phyloP scores from a whole-genome alignment of 2,113 vertebrate genomes.

The Apteryx owenii region DNA sequence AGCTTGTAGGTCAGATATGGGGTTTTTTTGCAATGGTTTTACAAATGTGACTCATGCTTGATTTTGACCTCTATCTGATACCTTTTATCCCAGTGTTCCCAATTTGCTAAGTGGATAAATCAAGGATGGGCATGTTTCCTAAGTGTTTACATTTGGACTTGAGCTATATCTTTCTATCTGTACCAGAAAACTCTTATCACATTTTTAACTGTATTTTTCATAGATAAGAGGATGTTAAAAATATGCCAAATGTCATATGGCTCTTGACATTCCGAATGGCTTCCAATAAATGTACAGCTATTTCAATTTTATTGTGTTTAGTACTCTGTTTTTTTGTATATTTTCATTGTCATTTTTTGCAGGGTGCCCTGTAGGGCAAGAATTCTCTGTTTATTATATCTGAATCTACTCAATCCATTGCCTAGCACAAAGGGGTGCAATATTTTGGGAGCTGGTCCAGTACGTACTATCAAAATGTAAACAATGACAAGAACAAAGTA shows the following conservation, averaged over 20 bases:
- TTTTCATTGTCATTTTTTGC: background rate
- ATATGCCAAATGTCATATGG: background rate
- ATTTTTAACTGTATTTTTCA: background rate
- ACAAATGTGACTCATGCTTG: background rate
- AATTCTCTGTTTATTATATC: background rate
- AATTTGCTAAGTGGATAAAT: background rate
- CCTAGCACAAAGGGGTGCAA: background rate
- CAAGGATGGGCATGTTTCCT: background rate
- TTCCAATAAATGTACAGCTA: background rate
- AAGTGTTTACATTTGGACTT: background rate
- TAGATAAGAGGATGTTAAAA: background rate
- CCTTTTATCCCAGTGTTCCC: background rate
- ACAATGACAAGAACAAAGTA: background rate
- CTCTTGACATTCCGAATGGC: background rate
- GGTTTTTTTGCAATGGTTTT: rapidly evolving
- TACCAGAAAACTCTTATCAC: background rate
- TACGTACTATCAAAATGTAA: background rate
- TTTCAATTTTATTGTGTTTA: background rate
- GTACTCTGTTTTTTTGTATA: background rate
- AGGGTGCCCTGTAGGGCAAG: background rate
- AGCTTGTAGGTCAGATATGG: background rate
- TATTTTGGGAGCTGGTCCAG: background rate
- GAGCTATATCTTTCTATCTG: background rate
- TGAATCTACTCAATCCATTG: background rate
- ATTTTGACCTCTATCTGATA: background rate